Evolutionary conservation across 2,113 vertebrate species (phyloP).

Genomic region (Calyptomena viridis): DNA sequence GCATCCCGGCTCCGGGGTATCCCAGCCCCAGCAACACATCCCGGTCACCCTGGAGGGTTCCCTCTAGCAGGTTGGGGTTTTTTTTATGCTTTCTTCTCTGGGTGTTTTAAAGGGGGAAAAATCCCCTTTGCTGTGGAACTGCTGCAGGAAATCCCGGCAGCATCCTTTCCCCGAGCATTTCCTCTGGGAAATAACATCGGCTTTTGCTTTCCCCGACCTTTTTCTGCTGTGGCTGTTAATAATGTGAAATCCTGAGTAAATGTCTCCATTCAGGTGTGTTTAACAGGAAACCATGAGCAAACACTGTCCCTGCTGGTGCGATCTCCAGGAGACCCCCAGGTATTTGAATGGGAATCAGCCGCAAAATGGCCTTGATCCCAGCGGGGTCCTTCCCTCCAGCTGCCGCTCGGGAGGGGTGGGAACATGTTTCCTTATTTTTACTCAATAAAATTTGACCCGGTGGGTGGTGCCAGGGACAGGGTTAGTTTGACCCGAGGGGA

Average conservation of each 20-base stretch:
- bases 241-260: not conserved
- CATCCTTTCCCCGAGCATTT: not conserved
- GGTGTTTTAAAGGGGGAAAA: not conserved
- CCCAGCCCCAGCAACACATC: not conserved
- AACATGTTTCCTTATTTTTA: not conserved
- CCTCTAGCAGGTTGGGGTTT: not conserved
- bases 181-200: not conserved
- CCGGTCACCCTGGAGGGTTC: not conserved
- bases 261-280: not conserved
- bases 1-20: not conserved
- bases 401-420: not conserved
- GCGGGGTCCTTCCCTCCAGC: not conserved
- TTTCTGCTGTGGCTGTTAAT: not conserved
- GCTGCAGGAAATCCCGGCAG: not conserved
- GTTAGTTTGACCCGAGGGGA: fast-evolving
- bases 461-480: not conserved
- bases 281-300: not conserved
- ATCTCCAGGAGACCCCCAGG: not conserved
- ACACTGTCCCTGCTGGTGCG: not conserved
- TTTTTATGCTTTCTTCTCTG: not conserved
- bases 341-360: not conserved
- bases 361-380: not conserved
- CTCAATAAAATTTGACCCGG: not conserved
- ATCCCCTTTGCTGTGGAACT: not conserved
- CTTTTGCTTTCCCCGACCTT: not conserved